Base-by-base conservation (phyloP, 2,797 vertebrate species). In the Characodon lateralis region DNA sequence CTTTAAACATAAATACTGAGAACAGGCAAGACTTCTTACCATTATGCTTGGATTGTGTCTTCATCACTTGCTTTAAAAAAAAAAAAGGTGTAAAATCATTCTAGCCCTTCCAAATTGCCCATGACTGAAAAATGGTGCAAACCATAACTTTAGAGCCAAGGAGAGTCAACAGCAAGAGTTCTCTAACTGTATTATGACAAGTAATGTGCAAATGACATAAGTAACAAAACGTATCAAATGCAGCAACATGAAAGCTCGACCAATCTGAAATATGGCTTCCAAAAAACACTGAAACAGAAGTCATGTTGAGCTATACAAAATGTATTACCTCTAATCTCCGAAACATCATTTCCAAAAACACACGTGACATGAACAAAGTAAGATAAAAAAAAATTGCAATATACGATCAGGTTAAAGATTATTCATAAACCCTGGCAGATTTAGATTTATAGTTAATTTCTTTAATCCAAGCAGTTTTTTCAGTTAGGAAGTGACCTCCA, bases 1-100 rank as follows among this genome's bases (percentile, higher is more conserved):
- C 71, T 56, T 82, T 82, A 83, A 20, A 71, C 77, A 77, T 24
- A 9, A 83, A 76, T 83, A 83, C 65, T 43, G 7, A 43, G n/a
- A 75, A 71, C 46, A 83, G 18, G 69, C 28, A 7, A 82, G 26
- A 84, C 24, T 70, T 12, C 53, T 22, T 22, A 3, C 48, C 48
- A 35, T 14, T 18, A 46, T 73, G 66, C 75, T 59, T 63, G 13
- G 74, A 56, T 22, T 55, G 28, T 75, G 8, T 71, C 43, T 84
- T 9, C n/a, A 75, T 83, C 5, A 75, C 13, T 48, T 20, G 24
- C 58, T 74, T 55, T 77, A 12, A 53, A 53, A 13, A 70, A 13
- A 70, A 53, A 53, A 73, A 78, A 74, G 1, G 65, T 70, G 59
- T 35, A 31, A 66, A 65, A 31, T 65, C 20, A 78, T 39, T 28